phyloP scores from a whole-genome alignment of 2,797 vertebrate species.

The Neoniphon sammara region DNA sequence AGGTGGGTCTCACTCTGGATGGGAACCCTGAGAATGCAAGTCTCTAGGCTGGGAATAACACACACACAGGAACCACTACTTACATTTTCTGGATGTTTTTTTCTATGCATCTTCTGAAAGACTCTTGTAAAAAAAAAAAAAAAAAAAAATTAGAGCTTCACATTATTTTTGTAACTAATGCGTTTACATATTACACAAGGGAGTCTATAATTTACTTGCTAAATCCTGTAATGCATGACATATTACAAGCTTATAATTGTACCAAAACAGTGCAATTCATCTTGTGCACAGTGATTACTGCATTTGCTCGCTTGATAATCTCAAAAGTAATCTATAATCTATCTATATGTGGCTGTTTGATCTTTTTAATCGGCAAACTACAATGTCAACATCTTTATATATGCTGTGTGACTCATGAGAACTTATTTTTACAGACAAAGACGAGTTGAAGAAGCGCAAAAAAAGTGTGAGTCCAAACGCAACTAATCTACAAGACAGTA shows the following conservation, averaged over 20 bases:
- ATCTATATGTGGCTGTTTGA: not conserved
- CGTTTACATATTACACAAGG: too few relatives aligned
- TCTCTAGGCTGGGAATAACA: not conserved
- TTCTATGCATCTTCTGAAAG: not conserved
- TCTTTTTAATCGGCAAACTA: not conserved
- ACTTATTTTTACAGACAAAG: constrained; percentile 60
- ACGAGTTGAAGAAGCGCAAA: constrained; percentile 41
- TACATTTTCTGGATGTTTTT: not conserved
- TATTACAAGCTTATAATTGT: too few relatives aligned
- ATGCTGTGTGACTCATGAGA: not conserved
- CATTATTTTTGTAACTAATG: too few relatives aligned
- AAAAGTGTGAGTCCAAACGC: constrained; percentile 63
- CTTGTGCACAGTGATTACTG: not conserved
- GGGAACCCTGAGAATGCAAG: not conserved
- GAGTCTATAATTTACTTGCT: too few relatives aligned
- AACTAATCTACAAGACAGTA: not conserved
- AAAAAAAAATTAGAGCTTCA: too few relatives aligned
- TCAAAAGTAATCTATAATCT: not conserved
- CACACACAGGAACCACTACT: not conserved
- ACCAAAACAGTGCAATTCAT: not conserved
- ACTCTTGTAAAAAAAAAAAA: too few relatives aligned
- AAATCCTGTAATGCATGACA: too few relatives aligned
- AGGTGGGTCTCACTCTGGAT: constrained; percentile 71
- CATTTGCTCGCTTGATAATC: not conserved
- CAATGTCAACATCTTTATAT: not conserved